Percentiles rank a stretch among this genome's conserved stretches.
phyloP scores from a whole-genome alignment of 2,888 invertebrate genomes.

The Monopis laevigella region DNA sequence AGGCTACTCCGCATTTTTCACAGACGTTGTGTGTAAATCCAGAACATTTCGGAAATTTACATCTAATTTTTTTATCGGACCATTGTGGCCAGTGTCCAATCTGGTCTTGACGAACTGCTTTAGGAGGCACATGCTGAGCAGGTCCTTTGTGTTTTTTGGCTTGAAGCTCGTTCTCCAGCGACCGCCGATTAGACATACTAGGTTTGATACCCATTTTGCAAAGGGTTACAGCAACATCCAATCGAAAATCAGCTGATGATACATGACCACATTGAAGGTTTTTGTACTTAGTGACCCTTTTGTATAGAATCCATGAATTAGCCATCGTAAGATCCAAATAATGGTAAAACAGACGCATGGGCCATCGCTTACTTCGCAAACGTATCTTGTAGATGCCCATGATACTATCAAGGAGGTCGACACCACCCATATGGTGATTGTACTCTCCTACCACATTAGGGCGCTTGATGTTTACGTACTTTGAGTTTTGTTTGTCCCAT shows the following conservation, averaged over 20 bases:
- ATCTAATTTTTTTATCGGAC: too few species aligned
- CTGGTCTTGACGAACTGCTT: too few species aligned
- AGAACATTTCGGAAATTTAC: too few species aligned
- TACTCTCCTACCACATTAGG: too few species aligned
- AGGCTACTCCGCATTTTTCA: too few species aligned
- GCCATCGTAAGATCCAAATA: slow-evolving; percentile 6
- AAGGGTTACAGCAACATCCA: slow-evolving; percentile 10
- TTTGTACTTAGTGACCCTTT: slow-evolving; percentile 7
- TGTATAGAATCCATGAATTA: slow-evolving; percentile 11
- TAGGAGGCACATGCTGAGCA: slow-evolving; percentile 11
- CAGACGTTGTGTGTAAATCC: too few species aligned
- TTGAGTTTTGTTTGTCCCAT: slow-evolving; percentile 18
- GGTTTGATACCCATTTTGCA: slow-evolving; percentile 10
- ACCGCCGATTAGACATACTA: slow-evolving; percentile 7
- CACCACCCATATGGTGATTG: slow-evolving; percentile 27
- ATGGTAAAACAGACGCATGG: slow-evolving; percentile 4
- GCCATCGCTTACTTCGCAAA: slow-evolving; percentile 8
- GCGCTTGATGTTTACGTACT: slow-evolving; percentile 21
- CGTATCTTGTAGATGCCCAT: slow-evolving; percentile 22
- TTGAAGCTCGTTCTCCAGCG: slow-evolving; percentile 13
- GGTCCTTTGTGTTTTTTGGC: slow-evolving; percentile 9
- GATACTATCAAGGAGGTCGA: slow-evolving; percentile 25
- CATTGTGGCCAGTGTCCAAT: too few species aligned
- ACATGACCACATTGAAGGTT: not conserved
- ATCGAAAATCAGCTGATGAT: slow-evolving; percentile 13